These are phyloP conservation scores for Ctenosaura bakeri DNA, from an alignment of 2,797 vertebrate genomes.

Conservation along the genomic window DNA sequence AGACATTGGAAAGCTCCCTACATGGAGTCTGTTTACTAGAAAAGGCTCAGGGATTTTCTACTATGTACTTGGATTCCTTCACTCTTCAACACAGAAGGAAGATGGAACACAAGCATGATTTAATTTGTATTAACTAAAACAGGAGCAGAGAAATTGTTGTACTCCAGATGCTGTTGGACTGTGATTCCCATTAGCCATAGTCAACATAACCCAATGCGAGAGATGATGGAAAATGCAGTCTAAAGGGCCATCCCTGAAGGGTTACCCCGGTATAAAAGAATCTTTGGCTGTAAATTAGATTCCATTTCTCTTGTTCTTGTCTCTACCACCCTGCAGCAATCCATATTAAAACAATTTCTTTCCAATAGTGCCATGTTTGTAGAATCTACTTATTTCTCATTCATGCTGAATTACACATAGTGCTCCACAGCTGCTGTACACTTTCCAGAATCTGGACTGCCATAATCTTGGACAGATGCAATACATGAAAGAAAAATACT, in stretches of 20 bases:
- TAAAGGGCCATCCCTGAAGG: neutral
- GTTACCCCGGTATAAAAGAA: neutral
- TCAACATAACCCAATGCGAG: neutral
- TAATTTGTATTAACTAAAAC: neutral
- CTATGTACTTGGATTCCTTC: neutral
- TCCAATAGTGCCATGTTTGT: neutral
- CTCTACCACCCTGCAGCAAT: neutral
- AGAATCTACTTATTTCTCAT: neutral
- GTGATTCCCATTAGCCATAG: neutral
- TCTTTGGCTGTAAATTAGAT: neutral
- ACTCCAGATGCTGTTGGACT: neutral
- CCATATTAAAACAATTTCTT: neutral
- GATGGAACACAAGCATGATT: neutral
- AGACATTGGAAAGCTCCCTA: neutral
- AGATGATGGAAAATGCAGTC: neutral
- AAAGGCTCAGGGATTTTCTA: neutral
- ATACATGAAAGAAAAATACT: neutral
- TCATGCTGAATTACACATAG: accelerated
- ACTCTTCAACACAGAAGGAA: neutral
- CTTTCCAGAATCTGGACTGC: neutral
- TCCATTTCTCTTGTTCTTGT: neutral
- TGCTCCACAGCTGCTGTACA: neutral
- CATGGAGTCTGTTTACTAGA: neutral
- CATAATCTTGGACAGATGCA: neutral
- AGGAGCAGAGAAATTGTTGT: neutral